A percentile compares a stretch with the other conserved stretches of the same genome.
Evolutionary conservation across 2,888 invertebrate species (phyloP).

Genomic region (Rhagonycha fulva): DNA sequence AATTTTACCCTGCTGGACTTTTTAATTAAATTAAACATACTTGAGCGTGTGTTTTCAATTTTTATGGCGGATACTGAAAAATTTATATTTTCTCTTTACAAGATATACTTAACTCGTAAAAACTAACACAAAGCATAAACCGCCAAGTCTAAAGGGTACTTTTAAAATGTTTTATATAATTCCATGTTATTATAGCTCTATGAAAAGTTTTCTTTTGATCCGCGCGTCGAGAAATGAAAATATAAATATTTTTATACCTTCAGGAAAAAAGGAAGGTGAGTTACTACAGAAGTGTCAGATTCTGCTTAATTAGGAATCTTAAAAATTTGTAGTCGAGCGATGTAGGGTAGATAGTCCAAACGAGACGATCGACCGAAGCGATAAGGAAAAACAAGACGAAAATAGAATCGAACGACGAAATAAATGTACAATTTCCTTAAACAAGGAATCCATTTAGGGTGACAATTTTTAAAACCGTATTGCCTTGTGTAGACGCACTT

Average conservation of each 20-base stretch:
- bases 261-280: no score
- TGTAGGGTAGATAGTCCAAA: neutral
- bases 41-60: neutral
- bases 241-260: neutral
- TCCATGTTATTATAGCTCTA: neutral
- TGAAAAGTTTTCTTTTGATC: neutral
- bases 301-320: neutral
- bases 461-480: neutral
- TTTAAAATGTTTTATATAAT: constrained; percentile 1
- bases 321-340: neutral
- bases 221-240: neutral
- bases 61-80: neutral
- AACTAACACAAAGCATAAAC: constrained; percentile 1
- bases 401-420: neutral
- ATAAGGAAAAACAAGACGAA: neutral
- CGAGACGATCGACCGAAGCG: neutral
- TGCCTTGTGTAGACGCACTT: no score
- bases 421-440: neutral
- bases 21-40: neutral
- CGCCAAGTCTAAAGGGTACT: neutral
- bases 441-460: neutral
- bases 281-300: no score
- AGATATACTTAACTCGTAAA: neutral
- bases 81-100: neutral
- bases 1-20: neutral